Evolutionary conservation across 2,888 invertebrate genomes (phyloP).

Genomic region (Petrolisthes manimaculis): DNA sequence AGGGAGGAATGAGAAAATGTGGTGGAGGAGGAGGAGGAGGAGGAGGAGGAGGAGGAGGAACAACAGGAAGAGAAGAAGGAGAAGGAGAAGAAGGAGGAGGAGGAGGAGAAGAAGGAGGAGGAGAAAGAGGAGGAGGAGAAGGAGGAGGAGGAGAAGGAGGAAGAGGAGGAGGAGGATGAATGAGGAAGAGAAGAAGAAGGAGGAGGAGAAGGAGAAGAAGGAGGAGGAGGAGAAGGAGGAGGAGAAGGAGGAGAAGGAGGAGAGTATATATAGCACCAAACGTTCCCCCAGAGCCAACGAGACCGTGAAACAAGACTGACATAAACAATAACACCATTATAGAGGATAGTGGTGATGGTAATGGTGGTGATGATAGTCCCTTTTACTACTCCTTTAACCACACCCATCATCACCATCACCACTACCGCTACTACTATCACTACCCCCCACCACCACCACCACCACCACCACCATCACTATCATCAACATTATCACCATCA

Average conservation of each 20-base stretch:
- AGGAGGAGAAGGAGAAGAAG: background rate
- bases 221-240: background rate
- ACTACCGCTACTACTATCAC: too few relatives aligned
- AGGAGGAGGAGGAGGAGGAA: background rate
- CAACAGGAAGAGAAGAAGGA: background rate
- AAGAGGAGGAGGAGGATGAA: background rate
- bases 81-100: background rate
- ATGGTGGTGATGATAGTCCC: too few relatives aligned
- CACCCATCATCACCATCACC: too few relatives aligned
- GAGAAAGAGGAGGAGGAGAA: background rate
- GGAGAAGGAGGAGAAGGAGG: background rate
- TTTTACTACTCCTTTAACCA: too few relatives aligned
- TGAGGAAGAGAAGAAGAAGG: background rate
- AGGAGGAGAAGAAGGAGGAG: background rate
- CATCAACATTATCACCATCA: too few relatives aligned
- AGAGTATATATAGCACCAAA: background rate
- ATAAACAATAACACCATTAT: slow-evolving; percentile 5
- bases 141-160: background rate
- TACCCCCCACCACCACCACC: too few relatives aligned
- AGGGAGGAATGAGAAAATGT: background rate
- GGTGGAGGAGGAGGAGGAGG: background rate
- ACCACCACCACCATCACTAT: too few relatives aligned
- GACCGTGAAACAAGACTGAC: background rate
- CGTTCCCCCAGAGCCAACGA: background rate
- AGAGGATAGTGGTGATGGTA: background rate